Evolutionary conservation across 2,888 invertebrate species (phyloP).

Genomic region (Dascillus cervinus): DNA sequence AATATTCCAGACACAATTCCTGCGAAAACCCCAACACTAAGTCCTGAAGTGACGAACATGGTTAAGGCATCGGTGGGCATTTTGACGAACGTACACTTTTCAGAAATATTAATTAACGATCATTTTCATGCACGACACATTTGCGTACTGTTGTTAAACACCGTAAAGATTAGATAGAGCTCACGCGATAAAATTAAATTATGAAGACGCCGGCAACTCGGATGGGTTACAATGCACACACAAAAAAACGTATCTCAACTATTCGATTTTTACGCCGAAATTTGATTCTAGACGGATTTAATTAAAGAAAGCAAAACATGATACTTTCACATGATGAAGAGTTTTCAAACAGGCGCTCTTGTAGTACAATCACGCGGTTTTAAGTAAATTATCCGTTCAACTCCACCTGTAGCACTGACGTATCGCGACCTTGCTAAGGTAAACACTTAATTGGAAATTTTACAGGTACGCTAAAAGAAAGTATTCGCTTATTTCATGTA

Average conservation of each 20-base stretch:
- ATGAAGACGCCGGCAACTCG: too few relatives aligned
- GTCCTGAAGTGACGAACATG: constrained; percentile 48
- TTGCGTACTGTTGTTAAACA: too few relatives aligned
- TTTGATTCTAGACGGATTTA: too few relatives aligned
- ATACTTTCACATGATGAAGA: constrained; percentile 11
- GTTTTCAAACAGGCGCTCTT: constrained; percentile 7
- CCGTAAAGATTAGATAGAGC: too few relatives aligned
- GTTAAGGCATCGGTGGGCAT: constrained; percentile 52
- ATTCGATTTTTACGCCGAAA: too few relatives aligned
- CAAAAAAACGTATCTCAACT: too few relatives aligned
- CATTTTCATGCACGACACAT: background rate
- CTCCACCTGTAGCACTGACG: constrained; percentile 16
- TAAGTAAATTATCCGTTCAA: constrained; percentile 8
- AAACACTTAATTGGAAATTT: constrained; percentile 17
- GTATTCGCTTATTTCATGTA: too few relatives aligned
- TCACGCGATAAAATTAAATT: too few relatives aligned
- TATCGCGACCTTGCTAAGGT: constrained; percentile 19
- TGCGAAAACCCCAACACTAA: constrained; percentile 58
- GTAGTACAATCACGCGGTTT: constrained; percentile 18
- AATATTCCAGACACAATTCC: constrained; percentile 63
- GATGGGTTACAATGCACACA: background rate
- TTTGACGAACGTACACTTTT: constrained; percentile 7
- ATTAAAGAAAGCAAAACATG: constrained; percentile 9
- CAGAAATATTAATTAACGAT: background rate
- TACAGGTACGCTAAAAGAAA: constrained; percentile 9